Percentiles rank a stretch among this genome's conserved stretches.
Conservation (phyloP, 2,113 vertebrate genomes). For the Gallinago paraguaiae region DNA sequence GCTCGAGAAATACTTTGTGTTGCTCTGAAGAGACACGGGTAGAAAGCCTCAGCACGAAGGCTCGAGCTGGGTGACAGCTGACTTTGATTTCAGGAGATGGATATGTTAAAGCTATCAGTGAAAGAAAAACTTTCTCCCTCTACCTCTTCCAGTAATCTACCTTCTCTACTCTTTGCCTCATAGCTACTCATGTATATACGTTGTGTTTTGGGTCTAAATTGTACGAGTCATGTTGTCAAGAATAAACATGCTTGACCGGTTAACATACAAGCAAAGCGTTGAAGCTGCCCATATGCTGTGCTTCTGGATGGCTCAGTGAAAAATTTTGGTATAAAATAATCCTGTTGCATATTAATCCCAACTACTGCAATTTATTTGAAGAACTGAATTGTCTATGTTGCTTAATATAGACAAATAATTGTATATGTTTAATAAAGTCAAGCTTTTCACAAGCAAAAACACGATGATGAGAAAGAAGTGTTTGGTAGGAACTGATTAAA, state of each 20-base stretch:
- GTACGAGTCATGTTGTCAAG: not conserved
- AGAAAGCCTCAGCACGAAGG: not conserved
- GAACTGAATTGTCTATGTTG: not conserved
- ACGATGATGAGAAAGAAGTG: not conserved
- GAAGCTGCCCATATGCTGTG: not conserved
- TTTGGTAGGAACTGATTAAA: not conserved
- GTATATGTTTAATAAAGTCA: not conserved
- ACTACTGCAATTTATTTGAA: not conserved
- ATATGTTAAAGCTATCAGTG: not conserved
- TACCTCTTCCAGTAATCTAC: not conserved
- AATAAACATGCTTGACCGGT: not conserved
- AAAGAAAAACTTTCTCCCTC: not conserved
- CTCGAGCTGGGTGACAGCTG: not conserved
- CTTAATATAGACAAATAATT: not conserved
- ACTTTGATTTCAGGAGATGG: not conserved
- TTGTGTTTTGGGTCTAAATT: not conserved
- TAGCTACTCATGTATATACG: not conserved
- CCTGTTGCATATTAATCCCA: not conserved
- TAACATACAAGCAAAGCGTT: not conserved
- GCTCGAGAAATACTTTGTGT: not conserved
- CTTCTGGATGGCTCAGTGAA: not conserved
- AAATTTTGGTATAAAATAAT: not conserved
- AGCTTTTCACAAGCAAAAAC: not conserved
- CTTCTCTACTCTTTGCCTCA: not conserved
- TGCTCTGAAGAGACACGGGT: not conserved